phyloP scores from a whole-genome alignment of 2,888 invertebrate genomes.

The Diarsia brunnea region DNA sequence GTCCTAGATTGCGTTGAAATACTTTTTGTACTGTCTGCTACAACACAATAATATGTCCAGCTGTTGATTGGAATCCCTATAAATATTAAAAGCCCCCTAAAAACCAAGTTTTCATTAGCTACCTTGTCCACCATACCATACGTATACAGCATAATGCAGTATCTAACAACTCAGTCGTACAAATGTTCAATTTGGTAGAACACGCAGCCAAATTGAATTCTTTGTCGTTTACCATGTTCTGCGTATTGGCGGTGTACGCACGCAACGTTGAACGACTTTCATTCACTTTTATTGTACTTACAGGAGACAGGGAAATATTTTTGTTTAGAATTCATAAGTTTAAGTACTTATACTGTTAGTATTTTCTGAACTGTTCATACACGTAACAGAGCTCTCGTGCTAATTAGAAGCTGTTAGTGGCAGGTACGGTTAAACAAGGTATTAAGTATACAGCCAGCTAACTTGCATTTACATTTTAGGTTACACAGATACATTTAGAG shows the following conservation, averaged over 20 bases:
- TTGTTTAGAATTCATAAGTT: neutral
- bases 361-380: neutral
- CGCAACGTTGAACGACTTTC: slow-evolving; percentile 9
- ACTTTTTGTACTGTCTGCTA: neutral
- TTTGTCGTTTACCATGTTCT: slow-evolving; percentile 62
- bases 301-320: neutral
- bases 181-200: slow-evolving; percentile 68
- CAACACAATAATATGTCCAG: no score
- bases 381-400: neutral
- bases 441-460: no score
- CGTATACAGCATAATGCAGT: slow-evolving; percentile 7
- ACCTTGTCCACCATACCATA: slow-evolving; percentile 8
- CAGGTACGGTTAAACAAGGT: no score
- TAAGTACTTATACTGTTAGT: neutral
- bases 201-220: slow-evolving; percentile 70
- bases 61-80: neutral
- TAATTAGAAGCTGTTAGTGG: neutral
- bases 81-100: neutral
- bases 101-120: slow-evolving; percentile 9
- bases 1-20: neutral
- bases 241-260: slow-evolving; percentile 28
- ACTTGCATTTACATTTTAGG: no score
- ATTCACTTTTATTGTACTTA: slow-evolving; percentile 34
- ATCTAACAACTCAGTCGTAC: slow-evolving; percentile 32
- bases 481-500: no score